Evolutionary conservation across 2,113 vertebrate species (phyloP).

Genomic region (Myrmophylax atrothorax): DNA sequence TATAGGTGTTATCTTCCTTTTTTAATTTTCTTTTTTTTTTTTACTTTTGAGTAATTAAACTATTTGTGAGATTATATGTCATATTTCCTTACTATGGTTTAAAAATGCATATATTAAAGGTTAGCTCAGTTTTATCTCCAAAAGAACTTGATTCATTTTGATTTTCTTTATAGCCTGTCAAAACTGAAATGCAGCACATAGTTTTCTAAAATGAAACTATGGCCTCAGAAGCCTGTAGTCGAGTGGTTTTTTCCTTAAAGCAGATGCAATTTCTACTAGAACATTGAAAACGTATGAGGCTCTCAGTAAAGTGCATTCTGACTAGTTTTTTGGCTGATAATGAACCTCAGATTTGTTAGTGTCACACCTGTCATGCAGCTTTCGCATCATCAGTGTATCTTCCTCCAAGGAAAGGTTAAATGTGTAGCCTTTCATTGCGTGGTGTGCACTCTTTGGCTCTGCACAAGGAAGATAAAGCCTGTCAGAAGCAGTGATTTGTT

Average conservation of each 20-base stretch:
- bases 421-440: background rate
- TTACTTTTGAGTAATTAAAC: background rate
- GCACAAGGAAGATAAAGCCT: background rate
- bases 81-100: background rate
- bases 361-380: background rate
- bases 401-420: slow-evolving; percentile 6
- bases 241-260: background rate
- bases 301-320: background rate
- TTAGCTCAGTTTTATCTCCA: background rate
- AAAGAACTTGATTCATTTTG: background rate
- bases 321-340: background rate
- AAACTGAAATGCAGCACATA: background rate
- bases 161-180: background rate
- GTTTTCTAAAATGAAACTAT: background rate
- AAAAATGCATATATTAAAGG: background rate
- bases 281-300: background rate
- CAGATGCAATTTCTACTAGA: background rate
- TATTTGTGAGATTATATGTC: background rate
- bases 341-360: slow-evolving; percentile 7
- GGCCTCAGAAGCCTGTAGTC: background rate
- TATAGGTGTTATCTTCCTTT: background rate
- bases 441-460: background rate
- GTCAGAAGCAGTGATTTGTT: background rate
- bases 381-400: background rate
- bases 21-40: background rate